Base-by-base conservation (phyloP, 2,113 vertebrate species). In the Amphilophus citrinellus region DNA sequence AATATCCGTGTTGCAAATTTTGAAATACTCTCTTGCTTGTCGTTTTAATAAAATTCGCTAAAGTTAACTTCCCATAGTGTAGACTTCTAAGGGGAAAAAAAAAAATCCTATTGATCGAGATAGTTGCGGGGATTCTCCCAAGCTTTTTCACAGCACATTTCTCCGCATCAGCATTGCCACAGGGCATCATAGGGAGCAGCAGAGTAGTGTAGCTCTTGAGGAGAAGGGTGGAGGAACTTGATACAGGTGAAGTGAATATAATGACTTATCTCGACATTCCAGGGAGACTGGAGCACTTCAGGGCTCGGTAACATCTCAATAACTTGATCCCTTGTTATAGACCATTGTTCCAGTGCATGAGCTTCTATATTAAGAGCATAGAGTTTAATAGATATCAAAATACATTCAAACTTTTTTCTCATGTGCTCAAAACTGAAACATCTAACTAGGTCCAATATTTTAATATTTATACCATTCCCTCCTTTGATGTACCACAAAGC, bases 91-190 rank as follows among this genome's bases (percentile, higher is more conserved):
- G 47, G 73, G 81, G 63, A 37, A n/a, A 27, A 57, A 22, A 22
- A 87, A 80, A 76, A 83, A 80, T 73, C 59, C 89, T 88, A 91
- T 92, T 90, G 93, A 92, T 90, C 61, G 79, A 81, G 39, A 83
- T 82, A 84, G 80, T 89, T 76, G 85, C 76, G 59, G 80, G 80
- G 84, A 89, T 93, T 90, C 89, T 88, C 83, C 86, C 50, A 77
- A 84, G 86, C 85, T 79, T 90, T 93, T 95, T 94, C 92, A 95
- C 91, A 92, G 93, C 87, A 94, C 92, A 93, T 94, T 94, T 92
- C 90, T 88, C 85, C 37, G 61, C 87, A 93, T 95, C 93, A 95
- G 92, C 84, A 88, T 59, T 39, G 90, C 94, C 93, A 92, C 66
- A 10, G 89, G 94, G 84, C 90, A 93, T 89, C 89, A 86, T 82